These are phyloP conservation scores for Esox lucius DNA, from an alignment of 2,797 vertebrate genomes.

Conservation along the genomic window DNA sequence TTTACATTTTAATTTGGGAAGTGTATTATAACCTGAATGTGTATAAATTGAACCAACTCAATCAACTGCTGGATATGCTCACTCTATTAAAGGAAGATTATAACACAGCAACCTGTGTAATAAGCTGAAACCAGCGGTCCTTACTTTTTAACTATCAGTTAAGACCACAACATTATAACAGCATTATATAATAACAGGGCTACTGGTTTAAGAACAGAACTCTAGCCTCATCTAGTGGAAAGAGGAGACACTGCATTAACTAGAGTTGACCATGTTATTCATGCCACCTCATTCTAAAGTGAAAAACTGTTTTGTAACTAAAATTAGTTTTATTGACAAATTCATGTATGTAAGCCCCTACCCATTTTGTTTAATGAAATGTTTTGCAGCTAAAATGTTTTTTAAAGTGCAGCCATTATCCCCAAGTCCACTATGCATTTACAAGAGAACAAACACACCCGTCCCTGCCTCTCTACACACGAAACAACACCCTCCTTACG, in stretches of 20 bases:
- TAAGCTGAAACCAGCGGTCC: neutral
- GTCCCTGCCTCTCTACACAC: neutral
- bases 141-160: neutral
- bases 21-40: neutral
- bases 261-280: no score
- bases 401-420: no score
- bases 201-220: neutral
- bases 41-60: neutral
- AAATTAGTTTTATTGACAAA: neutral
- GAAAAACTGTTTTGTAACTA: neutral
- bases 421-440: neutral
- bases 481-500: neutral
- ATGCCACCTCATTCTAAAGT: no score
- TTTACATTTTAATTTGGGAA: neutral
- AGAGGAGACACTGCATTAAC: neutral
- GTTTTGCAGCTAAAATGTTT: no score
- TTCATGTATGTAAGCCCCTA: no score
- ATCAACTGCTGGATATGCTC: neutral
- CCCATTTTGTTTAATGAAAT: no score
- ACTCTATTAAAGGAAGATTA: neutral
- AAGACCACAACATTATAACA: neutral
- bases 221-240: slow-evolving; percentile 37
- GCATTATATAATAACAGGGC: neutral
- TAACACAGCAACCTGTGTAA: neutral
- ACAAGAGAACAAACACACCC: neutral